Evolutionary conservation across 1,140 invertebrate species (phyloP).

Genomic region (Heliconius congener): DNA sequence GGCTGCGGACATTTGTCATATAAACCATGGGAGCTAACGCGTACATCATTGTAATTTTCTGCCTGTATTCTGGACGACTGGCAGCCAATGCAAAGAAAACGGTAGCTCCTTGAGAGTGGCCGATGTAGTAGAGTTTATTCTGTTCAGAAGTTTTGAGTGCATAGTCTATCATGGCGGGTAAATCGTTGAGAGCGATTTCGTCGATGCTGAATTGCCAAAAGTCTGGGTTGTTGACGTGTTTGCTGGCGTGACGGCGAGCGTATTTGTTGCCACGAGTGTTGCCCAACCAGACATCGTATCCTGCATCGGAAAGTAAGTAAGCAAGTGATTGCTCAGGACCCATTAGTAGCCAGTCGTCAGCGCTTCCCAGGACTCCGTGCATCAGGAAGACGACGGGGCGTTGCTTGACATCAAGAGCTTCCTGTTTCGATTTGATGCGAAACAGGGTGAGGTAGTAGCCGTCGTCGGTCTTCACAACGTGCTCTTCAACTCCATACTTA

Average conservation of each 20-base stretch:
- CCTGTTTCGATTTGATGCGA: slow-evolving; percentile 77
- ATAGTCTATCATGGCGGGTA: slow-evolving; percentile 88
- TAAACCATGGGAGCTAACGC: slow-evolving; percentile 86
- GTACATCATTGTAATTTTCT: slow-evolving; percentile 84
- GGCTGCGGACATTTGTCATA: slow-evolving; percentile 83
- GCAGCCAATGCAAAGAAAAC: slow-evolving; percentile 81
- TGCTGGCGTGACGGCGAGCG: slow-evolving; percentile 82
- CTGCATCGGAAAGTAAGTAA: slow-evolving; percentile 78
- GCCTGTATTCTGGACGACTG: slow-evolving; percentile 83
- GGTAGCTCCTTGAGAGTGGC: slow-evolving; percentile 82
- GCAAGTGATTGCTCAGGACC: slow-evolving; percentile 81
- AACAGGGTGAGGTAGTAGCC: slow-evolving; percentile 84
- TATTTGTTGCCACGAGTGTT: slow-evolving; percentile 88
- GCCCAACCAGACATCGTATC: slow-evolving; percentile 90
- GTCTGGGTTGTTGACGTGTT: slow-evolving; percentile 69
- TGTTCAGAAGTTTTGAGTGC: slow-evolving; percentile 81
- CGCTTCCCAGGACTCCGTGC: slow-evolving; percentile 85
- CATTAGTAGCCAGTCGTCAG: slow-evolving; percentile 84
- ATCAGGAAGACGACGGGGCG: slow-evolving; percentile 82
- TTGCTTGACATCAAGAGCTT: slow-evolving; percentile 28
- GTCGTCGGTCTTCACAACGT: slow-evolving; percentile 83
- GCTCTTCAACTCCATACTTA: slow-evolving; percentile 83
- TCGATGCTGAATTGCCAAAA: slow-evolving; percentile 84
- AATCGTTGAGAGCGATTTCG: slow-evolving; percentile 88
- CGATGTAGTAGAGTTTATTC: slow-evolving; percentile 84